These are phyloP conservation scores for Polypterus bichir DNA, from an alignment of 2,113 vertebrate genomes.

Conservation along the genomic window DNA sequence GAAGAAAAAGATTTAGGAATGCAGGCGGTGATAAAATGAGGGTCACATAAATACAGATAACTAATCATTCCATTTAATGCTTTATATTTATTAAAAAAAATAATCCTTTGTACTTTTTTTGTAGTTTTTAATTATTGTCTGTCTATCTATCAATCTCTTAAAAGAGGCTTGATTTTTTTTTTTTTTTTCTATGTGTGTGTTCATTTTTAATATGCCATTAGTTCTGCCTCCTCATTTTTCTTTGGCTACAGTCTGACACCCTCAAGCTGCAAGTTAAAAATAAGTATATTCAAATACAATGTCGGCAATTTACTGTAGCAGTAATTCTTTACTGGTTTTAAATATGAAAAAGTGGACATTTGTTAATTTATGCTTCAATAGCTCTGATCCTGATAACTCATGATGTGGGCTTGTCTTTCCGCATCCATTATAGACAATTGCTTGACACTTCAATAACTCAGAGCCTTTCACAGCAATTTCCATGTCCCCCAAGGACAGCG, in stretches of 20 bases:
- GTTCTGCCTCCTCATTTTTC: conserved; percentile 1
- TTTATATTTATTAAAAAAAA: too few species aligned
- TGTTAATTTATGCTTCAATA: conserved; percentile 17
- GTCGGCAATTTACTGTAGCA: conserved; percentile 17
- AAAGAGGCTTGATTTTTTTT: too few species aligned
- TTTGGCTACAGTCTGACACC: conserved; percentile 5
- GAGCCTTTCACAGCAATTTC: conserved; percentile 16
- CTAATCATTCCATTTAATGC: too few species aligned
- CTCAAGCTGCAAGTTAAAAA: conserved; percentile 15
- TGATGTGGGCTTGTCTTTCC: conserved; percentile 16
- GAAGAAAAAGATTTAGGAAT: too few species aligned
- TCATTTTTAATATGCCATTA: conserved; percentile 1
- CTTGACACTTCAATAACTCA: conserved; percentile 21
- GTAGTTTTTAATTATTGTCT: too few species aligned
- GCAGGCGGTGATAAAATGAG: too few species aligned
- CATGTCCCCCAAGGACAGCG: conserved; percentile 20
- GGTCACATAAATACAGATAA: too few species aligned
- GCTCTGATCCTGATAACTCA: conserved; percentile 11
- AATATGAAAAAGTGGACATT: conserved; percentile 17
- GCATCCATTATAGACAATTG: conserved; percentile 22
- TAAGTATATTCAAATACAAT: conserved; percentile 18
- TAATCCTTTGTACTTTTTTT: too few species aligned
- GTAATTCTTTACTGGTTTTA: conserved; percentile 15
- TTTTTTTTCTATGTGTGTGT: conserved; percentile 1
- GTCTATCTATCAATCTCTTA: too few species aligned